These are phyloP conservation scores for Hydra vulgaris DNA, from an alignment of 30 jellyfish, hydroid and myxozoan species.

Conservation along the genomic window DNA sequence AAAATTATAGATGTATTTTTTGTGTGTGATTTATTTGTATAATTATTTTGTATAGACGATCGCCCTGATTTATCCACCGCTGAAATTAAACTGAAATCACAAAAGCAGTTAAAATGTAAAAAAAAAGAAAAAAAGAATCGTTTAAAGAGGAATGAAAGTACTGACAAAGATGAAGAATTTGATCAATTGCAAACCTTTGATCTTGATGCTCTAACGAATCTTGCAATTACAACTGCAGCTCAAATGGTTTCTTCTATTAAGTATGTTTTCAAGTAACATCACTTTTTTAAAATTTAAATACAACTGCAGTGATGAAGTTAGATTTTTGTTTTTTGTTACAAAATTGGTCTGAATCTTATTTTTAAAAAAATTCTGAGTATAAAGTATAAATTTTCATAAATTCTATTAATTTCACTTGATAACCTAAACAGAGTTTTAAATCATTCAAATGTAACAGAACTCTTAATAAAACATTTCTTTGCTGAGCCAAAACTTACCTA, in stretches of 20 bases:
- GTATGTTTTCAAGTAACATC: constrained; percentile 16
- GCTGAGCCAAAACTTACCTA: too few relatives aligned
- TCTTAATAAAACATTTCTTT: too few relatives aligned
- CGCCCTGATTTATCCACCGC: constrained; percentile 44
- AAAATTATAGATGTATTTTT: not conserved
- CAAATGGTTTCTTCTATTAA: constrained; percentile 67
- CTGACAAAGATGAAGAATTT: not conserved
- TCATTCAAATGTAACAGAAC: too few relatives aligned
- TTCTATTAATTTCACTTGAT: too few relatives aligned
- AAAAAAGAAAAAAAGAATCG: constrained; percentile 34
- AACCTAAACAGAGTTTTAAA: too few relatives aligned
- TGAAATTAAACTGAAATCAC: constrained; percentile 29
- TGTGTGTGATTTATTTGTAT: not conserved
- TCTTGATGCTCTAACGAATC: constrained; percentile 20
- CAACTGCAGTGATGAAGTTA: not conserved
- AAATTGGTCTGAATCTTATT: too few relatives aligned
- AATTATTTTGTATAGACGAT: constrained; percentile 17
- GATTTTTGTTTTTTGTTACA: too few relatives aligned
- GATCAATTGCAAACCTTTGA: not conserved
- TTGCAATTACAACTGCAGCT: constrained; percentile 82
- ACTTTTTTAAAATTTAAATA: not conserved
- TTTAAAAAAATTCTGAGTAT: too few relatives aligned
- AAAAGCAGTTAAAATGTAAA: constrained; percentile 22
- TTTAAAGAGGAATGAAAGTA: constrained; percentile 13
- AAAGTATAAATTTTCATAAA: too few relatives aligned